Evolutionary conservation across 2,113 vertebrate species (phyloP), one percentile per base, ranked within the genome.

Genomic region (Bubo bubo): DNA sequence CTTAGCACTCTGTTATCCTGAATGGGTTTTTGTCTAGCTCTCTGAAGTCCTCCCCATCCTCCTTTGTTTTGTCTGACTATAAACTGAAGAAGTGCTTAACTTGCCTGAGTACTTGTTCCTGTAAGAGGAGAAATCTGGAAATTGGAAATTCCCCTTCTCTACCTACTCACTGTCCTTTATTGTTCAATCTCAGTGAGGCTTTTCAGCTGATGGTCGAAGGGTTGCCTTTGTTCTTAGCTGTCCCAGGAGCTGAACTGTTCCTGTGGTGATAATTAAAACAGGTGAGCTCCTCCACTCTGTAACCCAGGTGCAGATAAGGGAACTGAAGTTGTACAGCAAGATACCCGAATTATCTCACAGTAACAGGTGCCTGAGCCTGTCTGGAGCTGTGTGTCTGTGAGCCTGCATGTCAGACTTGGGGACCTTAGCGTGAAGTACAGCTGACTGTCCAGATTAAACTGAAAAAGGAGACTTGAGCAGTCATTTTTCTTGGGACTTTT

Each of bases 51-150:
- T 89, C n/a, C 64, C 27, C 15, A 26, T 92, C 64, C 53, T 87
- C n/a, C 41, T 94, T 87, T 95, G 75, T 94, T 95, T 95, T 84
- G 83, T 81, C 94, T 96, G 53, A 68, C 73, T 95, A 2, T 94
- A 49, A 94, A 87, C 73, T 81, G 86, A 92, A 92, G 88, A 86
- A 92, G 53, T 79, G 89, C 83, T 96, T 93, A 82, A 79, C 91
- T 91, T 95, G 79, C 79, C 53, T 28, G 50, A 82, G 86, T 94
- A 34, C 76, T 95, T 93, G 28, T 79, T 95, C 62, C 76, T 91
- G 45, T 49, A 64, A 64, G 59, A 93, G 70, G 66, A 91, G 70
- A 87, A 75, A 62, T 45, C 53, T 91, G 49, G 66, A n/a, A n/a
- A n/a, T 74, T 91, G 88, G 84, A 95, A 94, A 94, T 93, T 62